A percentile compares a stretch with the other conserved stretches of the same genome.
These are phyloP conservation scores for Adrianichthys oophorus DNA, from an alignment of 2,797 vertebrate species.

Conservation along the genomic window DNA sequence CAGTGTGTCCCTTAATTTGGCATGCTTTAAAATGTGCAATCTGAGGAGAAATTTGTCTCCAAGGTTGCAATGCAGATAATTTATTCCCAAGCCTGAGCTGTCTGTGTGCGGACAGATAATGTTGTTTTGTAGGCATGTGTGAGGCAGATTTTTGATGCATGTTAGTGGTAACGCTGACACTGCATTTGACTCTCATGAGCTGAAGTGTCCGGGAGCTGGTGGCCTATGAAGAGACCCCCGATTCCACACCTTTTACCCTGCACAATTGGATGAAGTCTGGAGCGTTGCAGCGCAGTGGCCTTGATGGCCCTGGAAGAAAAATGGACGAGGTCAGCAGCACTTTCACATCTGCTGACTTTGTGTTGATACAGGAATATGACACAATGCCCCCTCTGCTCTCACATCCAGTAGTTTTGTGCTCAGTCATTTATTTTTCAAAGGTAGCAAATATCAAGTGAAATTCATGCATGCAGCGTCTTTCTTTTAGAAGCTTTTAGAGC, in stretches of 20 bases:
- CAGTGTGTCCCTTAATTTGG: constrained; percentile 26
- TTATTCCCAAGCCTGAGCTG: constrained; percentile 31
- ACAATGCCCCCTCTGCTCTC: constrained; percentile 29
- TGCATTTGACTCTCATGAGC: constrained; percentile 65
- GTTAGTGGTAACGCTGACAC: constrained; percentile 56
- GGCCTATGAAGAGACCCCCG: constrained; percentile 46
- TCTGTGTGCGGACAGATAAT: constrained; percentile 46
- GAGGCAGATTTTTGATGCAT: constrained; percentile 56
- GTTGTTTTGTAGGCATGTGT: constrained; percentile 44
- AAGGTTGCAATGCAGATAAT: constrained; percentile 42
- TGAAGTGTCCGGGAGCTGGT: constrained; percentile 55
- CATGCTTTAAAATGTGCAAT: constrained; percentile 41
- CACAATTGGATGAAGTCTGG: constrained; percentile 55
- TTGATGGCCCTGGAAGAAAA: constrained; percentile 64
- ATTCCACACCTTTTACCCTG: constrained; percentile 57
- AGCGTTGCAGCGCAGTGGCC: constrained; percentile 58
- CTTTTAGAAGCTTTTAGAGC: constrained; percentile 14
- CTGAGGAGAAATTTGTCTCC: constrained; percentile 33
- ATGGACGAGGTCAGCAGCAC: constrained; percentile 70
- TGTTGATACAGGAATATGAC: constrained; percentile 64
- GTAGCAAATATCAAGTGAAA: constrained; percentile 32
- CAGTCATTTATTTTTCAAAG: constrained; percentile 32
- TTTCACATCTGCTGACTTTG: constrained; percentile 65
- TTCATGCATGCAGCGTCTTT: constrained; percentile 15
- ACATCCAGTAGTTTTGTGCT: constrained; percentile 30